Conservation (phyloP, 2,888 invertebrate genomes). For the Gibbula magus region DNA sequence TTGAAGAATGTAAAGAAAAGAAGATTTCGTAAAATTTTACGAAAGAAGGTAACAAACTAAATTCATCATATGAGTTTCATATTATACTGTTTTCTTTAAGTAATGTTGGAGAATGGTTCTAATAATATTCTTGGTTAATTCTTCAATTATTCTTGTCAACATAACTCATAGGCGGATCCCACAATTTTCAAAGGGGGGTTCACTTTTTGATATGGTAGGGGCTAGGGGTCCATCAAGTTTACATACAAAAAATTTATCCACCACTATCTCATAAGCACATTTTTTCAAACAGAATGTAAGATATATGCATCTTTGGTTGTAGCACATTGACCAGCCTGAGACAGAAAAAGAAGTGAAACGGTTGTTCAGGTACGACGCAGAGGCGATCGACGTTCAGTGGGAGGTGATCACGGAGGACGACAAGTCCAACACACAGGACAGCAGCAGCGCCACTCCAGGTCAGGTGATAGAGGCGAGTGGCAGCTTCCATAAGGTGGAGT, state of each 20-base stretch:
- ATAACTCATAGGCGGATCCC: no score
- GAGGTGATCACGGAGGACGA: slow-evolving; percentile 70
- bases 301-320: slow-evolving; percentile 20
- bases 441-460: slow-evolving; percentile 20
- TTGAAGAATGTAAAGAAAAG: slow-evolving; percentile 95
- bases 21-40: slow-evolving; percentile 93
- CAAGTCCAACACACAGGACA: slow-evolving; percentile 38
- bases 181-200: no score
- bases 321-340: slow-evolving; percentile 95
- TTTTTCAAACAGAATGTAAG: not conserved
- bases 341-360: slow-evolving; percentile 98
- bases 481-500: slow-evolving; percentile 19
- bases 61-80: no score
- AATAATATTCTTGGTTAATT: no score
- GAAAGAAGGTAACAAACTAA: slow-evolving; percentile 83
- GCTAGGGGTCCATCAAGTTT: no score
- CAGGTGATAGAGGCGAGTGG: slow-evolving; percentile 29
- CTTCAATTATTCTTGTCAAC: no score
- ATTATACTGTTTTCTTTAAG: no score
- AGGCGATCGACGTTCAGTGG: slow-evolving; percentile 80
- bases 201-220: no score
- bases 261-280: no score
- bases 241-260: no score
- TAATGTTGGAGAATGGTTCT: no score
- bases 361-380: slow-evolving; percentile 90